Evolutionary conservation across 2,113 vertebrate genomes (phyloP).

Genomic region (Numenius arquata): DNA sequence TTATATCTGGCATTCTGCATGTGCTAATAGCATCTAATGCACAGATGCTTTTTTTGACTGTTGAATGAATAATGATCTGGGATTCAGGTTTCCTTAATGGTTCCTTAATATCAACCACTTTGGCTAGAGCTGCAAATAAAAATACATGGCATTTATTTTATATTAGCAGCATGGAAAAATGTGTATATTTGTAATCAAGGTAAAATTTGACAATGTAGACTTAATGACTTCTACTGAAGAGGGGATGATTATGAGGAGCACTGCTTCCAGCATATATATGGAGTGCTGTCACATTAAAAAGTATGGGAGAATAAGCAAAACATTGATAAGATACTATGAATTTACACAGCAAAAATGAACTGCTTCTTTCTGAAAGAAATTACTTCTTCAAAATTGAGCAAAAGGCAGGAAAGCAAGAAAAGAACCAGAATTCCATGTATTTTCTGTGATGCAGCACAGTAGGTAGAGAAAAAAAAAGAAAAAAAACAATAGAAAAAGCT

Average conservation of each 20-base stretch:
- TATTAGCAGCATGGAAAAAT: constrained; percentile 63
- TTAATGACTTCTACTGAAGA: constrained; percentile 63
- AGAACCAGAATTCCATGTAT: neutral
- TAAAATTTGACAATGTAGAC: constrained; percentile 55
- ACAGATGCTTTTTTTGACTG: constrained; percentile 61
- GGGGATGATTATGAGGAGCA: constrained; percentile 41
- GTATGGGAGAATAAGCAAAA: constrained; percentile 13
- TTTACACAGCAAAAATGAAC: constrained; percentile 26
- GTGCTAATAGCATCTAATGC: constrained; percentile 72
- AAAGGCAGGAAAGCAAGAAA: neutral
- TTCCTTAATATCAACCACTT: constrained; percentile 73
- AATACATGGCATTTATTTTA: constrained; percentile 70
- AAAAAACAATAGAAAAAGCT: neutral
- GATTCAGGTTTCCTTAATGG: constrained; percentile 72
- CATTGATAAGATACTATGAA: neutral
- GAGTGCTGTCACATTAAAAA: neutral
- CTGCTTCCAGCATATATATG: constrained; percentile 36
- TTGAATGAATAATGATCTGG: constrained; percentile 73
- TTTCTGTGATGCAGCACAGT: neutral
- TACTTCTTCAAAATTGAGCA: neutral
- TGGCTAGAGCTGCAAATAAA: constrained; percentile 58
- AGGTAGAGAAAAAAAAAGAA: neutral
- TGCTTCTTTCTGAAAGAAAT: neutral
- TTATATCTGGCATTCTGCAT: constrained; percentile 75
- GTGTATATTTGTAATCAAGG: constrained; percentile 69